Base-by-base conservation (phyloP, 2,113 vertebrate genomes). In the Lonchura striata region DNA sequence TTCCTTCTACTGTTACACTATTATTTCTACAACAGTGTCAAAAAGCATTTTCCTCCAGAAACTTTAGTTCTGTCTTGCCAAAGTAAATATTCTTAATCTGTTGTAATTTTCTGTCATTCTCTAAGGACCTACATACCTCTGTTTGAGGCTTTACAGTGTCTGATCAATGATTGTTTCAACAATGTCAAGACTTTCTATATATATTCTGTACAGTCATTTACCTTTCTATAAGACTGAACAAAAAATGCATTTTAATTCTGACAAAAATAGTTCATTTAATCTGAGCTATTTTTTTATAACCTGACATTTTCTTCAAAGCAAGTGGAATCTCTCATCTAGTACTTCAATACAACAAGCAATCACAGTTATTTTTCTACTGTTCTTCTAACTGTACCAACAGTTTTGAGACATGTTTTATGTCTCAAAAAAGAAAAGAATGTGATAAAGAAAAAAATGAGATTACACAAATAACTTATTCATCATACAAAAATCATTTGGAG, bases 41-140 rank as follows among this genome's bases (percentile, higher is more conserved):
- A 86, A 84, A 86, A 33, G 1, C 6, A 68, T 71, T 84, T 92
- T 84, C 23, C 41, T 82, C 52, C 65, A 85, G 81, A 94, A 94
- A 85, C 28, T 92, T 89, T 60, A 41, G 31, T 63, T 92, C 80
- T 88, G n/a, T 53, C 74, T 92, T 79, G 77, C 49, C 75, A 78
- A 95, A 94, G 25, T 42, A 96, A 92, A 81, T 66, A 78, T 30
- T 92, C 27, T 63, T 87, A 69, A 92, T 82, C 64, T 54, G 24
- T 59, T 94, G 60, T 76, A 82, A 92, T 82, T 72, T 93, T 94
- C 94, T 91, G 33, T 72, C 49, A 31, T 57, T 91, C 57, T 82
- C 50, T 50, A 50, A 75, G 53, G 78, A 65, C 61, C 37, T 66
- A 41, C 1, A 3, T 33, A 59, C 17, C 22, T 75, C 50, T 77